Evolutionary conservation across 2,888 invertebrate species (phyloP), one percentile per base, ranked within the genome.

Genomic region (Drosophila recens): DNA sequence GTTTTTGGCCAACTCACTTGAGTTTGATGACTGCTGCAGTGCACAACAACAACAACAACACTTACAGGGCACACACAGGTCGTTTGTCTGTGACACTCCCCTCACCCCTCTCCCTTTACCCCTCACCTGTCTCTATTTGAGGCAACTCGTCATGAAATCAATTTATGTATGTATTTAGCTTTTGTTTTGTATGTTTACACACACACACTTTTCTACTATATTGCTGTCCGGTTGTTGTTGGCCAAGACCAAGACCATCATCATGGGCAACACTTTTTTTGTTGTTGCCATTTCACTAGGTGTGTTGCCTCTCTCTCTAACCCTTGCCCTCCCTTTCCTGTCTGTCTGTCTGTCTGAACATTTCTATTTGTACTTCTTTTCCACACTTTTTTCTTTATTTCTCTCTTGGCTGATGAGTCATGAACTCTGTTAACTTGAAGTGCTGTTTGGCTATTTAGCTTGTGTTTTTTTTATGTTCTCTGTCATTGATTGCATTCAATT

Each of bases 61-160:
- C 11, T 36, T 13, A 36, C 36, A 5, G 36, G 36, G 36, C 36
- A 36, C 4, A 36, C 36, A 36, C 33, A 23, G 34, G n/a, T 45
- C 33, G 30, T 33, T 33, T 43, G 13, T 13, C 17, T 43, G 40
- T 30, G 30, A 27, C 40, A 10, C 27, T 30, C 30, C 9, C 9
- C 36, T 42, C 13, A 0, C 8, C n/a, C 36, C 3, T 4, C 23
- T 3, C 11, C 23, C 20, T 20, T 4, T 3, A 13, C 20, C 23
- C 4, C n/a, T 8, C 62, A 67, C 54, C 52, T 73, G 61, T 69
- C 74, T 69, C 54, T 63, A 68, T 74, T 45, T 54, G 63, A 33
- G 51, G 67, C 64, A 67, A 49, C 65, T 52, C 76, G 77, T 87
- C 84, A 84, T 87, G 75, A 84, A 89, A 75, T 84, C 87, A 87